Percentiles rank a stretch among this genome's conserved stretches.
These are phyloP conservation scores for Autographa gamma DNA, from an alignment of 2,888 invertebrate genomes.

Conservation along the genomic window DNA sequence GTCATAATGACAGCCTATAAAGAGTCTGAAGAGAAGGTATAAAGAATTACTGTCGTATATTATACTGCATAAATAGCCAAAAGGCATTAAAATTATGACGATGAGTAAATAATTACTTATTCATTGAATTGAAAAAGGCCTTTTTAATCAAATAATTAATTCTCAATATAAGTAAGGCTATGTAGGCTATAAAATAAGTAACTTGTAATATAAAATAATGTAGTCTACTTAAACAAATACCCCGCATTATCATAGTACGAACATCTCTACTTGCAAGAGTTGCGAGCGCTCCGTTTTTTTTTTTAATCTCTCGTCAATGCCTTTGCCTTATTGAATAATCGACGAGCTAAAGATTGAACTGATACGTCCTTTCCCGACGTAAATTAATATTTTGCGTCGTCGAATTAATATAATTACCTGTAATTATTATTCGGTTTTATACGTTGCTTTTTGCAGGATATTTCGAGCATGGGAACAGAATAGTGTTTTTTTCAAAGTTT, in stretches of 20 bases:
- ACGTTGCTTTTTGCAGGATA: slow-evolving; percentile 49
- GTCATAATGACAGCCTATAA: not conserved
- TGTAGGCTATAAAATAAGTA: too few relatives aligned
- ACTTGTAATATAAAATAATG: not conserved
- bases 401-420: slow-evolving; percentile 81
- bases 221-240: slow-evolving; percentile 68
- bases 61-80: too few relatives aligned
- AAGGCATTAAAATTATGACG: too few relatives aligned
- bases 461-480: slow-evolving; percentile 59
- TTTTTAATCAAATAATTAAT: too few relatives aligned
- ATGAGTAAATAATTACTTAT: too few relatives aligned
- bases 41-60: too few relatives aligned
- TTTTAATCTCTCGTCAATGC: slow-evolving; percentile 73
- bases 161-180: too few relatives aligned
- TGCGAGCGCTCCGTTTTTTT: slow-evolving; percentile 62
- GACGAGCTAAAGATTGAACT: slow-evolving; percentile 67
- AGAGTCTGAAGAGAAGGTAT: not conserved
- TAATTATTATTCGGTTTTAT: slow-evolving; percentile 66
- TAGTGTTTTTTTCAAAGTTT: not conserved
- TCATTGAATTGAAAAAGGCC: too few relatives aligned
- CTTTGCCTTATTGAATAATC: slow-evolving; percentile 84
- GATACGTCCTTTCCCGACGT: slow-evolving; percentile 68
- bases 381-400: slow-evolving; percentile 80
- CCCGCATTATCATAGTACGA: slow-evolving; percentile 60
- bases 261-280: slow-evolving; percentile 61